phyloP scores from a whole-genome alignment of 2,113 vertebrate species.

The Zosterops lateralis region DNA sequence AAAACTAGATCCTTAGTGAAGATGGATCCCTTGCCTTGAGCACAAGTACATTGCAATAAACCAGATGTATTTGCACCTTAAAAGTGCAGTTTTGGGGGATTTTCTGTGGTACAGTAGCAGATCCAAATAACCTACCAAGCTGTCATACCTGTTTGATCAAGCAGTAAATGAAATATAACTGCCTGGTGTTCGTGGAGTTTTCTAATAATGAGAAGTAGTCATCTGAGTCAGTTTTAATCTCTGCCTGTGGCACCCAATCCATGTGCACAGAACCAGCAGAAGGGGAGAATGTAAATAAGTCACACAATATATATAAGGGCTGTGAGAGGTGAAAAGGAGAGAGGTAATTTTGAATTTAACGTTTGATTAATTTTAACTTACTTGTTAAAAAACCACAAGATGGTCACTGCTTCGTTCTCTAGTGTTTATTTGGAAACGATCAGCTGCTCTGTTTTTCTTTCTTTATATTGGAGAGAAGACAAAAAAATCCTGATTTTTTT shows the following conservation, averaged over 20 bases:
- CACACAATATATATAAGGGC: not conserved
- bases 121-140: not conserved
- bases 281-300: not conserved
- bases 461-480: not conserved
- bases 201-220: not conserved
- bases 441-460: not conserved
- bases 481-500: not conserved
- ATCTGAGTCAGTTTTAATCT: not conserved
- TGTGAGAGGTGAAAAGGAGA: not conserved
- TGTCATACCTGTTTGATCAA: not conserved
- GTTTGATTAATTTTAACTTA: not conserved
- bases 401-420: not conserved
- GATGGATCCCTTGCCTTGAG: not conserved
- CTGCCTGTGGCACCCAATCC: not conserved
- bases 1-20: not conserved
- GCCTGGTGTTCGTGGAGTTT: not conserved
- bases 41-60: not conserved
- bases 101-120: not conserved
- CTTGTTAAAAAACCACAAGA: not conserved
- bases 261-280: not conserved
- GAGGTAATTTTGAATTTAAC: not conserved
- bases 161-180: conserved; percentile 20
- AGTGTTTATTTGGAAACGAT: not conserved
- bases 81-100: not conserved
- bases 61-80: not conserved